phyloP scores from a whole-genome alignment of 1,140 invertebrate genomes.

The Colletes gigas region DNA sequence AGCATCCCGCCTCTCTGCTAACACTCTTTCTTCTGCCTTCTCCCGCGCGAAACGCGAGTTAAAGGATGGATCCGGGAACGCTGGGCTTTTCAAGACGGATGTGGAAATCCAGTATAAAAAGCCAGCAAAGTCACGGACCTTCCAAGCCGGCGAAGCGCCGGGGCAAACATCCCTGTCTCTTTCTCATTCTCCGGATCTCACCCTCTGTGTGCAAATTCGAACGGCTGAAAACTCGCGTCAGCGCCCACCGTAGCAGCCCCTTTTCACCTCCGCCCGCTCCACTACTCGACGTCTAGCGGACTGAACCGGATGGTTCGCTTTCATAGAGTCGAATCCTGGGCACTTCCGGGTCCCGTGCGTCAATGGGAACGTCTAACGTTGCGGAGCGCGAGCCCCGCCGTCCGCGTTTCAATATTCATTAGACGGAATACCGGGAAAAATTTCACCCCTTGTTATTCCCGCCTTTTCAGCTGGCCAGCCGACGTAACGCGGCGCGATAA shows the following conservation, averaged over 20 bases:
- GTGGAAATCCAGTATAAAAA: conserved; percentile 48
- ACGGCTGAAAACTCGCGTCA: conserved; percentile 54
- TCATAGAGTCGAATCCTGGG: conserved; percentile 32
- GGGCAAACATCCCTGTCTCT: conserved; percentile 45
- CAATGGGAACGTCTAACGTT: conserved; percentile 42
- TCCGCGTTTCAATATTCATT: conserved; percentile 38
- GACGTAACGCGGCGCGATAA: not conserved
- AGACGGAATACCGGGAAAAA: not conserved
- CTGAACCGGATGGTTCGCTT: conserved; percentile 37
- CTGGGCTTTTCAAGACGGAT: conserved; percentile 22
- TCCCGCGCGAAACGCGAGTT: no score
- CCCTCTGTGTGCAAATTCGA: conserved; percentile 71
- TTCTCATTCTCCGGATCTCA: conserved; percentile 33
- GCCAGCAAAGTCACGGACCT: conserved; percentile 59
- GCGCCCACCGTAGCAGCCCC: conserved; percentile 19
- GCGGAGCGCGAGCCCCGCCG: conserved; percentile 11
- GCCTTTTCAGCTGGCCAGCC: not conserved
- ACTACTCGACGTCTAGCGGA: conserved; percentile 4
- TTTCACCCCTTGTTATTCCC: not conserved
- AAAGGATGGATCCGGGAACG: not conserved
- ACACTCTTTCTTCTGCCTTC: not conserved
- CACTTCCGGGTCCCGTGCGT: conserved; percentile 39
- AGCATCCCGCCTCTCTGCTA: not conserved
- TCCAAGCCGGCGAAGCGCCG: conserved; percentile 28
- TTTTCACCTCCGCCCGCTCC: not conserved